Percentiles rank a stretch among this genome's conserved stretches.
Conservation (phyloP, 2,797 vertebrate species). For the Echiichthys vipera region DNA sequence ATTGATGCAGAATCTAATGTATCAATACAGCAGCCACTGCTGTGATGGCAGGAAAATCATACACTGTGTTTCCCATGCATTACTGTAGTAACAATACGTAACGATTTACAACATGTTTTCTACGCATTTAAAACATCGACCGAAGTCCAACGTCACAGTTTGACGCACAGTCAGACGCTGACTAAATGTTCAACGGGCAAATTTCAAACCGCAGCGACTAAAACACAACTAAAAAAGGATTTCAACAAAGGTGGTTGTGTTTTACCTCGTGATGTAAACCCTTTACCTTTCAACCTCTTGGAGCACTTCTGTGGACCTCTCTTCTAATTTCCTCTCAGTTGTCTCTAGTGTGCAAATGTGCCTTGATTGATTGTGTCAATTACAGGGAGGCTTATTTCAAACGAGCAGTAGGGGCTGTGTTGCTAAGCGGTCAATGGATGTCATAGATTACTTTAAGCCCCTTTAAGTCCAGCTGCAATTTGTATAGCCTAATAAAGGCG, state of each 20-base stretch:
- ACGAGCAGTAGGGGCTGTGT: neutral
- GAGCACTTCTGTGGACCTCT: neutral
- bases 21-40: no score
- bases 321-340: slow-evolving; percentile 29
- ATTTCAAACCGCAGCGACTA: neutral
- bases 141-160: no score
- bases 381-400: slow-evolving; percentile 40
- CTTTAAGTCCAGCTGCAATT: slow-evolving; percentile 34
- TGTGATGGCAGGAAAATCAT: no score
- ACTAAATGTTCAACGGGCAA: neutral
- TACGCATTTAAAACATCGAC: no score
- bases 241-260: neutral
- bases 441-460: slow-evolving; percentile 45
- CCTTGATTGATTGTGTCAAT: slow-evolving; percentile 56
- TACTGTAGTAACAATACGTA: no score
- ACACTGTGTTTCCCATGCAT: no score
- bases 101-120: no score
- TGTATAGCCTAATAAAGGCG: slow-evolving; percentile 25
- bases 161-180: no score
- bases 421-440: slow-evolving; percentile 28
- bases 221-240: neutral
- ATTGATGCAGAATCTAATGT: no score
- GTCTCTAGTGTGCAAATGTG: slow-evolving; percentile 24
- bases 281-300: neutral
- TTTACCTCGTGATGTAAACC: neutral